These are phyloP conservation scores for Thecophora atra DNA, from an alignment of 2,888 invertebrate species.

Conservation along the genomic window DNA sequence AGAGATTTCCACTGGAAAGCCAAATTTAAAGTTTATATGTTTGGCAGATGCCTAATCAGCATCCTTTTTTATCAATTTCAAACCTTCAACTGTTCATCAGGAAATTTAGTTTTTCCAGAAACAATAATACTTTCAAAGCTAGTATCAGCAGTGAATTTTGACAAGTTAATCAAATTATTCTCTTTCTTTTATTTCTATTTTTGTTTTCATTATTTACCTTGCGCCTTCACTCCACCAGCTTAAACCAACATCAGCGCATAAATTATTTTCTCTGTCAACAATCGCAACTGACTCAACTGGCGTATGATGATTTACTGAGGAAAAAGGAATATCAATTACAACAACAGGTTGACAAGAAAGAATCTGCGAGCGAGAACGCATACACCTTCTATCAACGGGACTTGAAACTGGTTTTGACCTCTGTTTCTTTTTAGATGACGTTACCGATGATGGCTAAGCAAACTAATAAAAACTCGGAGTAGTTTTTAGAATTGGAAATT, in stretches of 20 bases:
- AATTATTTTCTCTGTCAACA: background rate
- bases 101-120: background rate
- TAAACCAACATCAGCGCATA: background rate
- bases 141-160: no score
- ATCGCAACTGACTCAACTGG: background rate
- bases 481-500: no score
- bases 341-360: background rate
- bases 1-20: background rate
- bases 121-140: no score
- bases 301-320: background rate
- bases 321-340: background rate
- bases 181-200: no score
- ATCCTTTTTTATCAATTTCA: conserved; percentile 1
- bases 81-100: background rate
- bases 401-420: background rate
- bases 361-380: background rate
- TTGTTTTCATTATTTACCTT: background rate
- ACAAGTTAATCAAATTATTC: background rate
- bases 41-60: background rate
- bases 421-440: background rate
- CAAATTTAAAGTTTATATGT: conserved; percentile 6
- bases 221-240: background rate
- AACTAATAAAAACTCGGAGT: no score
- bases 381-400: background rate
- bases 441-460: no score